Conservation (phyloP, 1,140 invertebrate species). For the Achroia grisella region DNA sequence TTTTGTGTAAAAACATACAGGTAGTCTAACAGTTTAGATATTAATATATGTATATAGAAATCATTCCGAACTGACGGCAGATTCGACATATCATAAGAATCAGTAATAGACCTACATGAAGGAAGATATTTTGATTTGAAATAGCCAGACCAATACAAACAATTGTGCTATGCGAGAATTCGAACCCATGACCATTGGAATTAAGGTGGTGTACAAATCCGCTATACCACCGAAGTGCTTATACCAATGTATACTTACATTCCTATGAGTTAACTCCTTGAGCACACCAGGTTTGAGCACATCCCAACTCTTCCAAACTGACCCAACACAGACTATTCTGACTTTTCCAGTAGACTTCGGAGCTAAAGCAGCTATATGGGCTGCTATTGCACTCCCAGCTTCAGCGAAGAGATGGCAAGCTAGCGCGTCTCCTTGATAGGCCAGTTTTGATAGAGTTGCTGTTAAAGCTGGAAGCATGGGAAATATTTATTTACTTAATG, state of each 20-base stretch:
- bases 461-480: constrained; percentile 77
- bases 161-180: too few relatives aligned
- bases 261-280: constrained; percentile 69
- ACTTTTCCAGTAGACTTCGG: constrained; percentile 74
- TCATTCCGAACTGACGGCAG: too few relatives aligned
- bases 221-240: too few relatives aligned
- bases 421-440: constrained; percentile 81
- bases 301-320: constrained; percentile 96
- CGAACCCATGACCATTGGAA: too few relatives aligned
- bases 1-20: too few relatives aligned
- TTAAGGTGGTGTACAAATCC: too few relatives aligned
- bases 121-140: too few relatives aligned
- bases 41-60: too few relatives aligned
- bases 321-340: constrained; percentile 92
- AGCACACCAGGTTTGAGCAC: constrained; percentile 83
- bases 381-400: constrained; percentile 85
- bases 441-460: constrained; percentile 81
- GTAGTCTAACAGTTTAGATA: too few relatives aligned
- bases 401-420: constrained; percentile 83
- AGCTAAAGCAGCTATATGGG: constrained; percentile 81
- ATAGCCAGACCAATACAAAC: too few relatives aligned
- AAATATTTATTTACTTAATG: neutral
- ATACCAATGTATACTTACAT: constrained; percentile 21
- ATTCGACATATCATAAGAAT: too few relatives aligned
- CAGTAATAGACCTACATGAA: too few relatives aligned